These are phyloP conservation scores for Stichodactyla mertensii DNA, from an alignment of 64 coral and sea anemone genomes.

Conservation along the genomic window DNA sequence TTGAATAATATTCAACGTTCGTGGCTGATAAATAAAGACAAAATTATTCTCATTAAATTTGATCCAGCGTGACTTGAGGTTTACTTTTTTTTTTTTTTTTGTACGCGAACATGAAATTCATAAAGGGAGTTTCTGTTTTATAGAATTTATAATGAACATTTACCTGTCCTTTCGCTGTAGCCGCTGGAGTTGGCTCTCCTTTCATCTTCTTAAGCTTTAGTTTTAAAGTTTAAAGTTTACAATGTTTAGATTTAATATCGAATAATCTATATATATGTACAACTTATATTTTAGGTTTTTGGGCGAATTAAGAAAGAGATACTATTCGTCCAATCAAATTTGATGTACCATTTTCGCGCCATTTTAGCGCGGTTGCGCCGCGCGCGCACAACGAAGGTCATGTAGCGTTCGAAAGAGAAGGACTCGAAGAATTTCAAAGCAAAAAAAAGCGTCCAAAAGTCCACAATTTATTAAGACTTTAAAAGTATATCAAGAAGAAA, in stretches of 20 bases:
- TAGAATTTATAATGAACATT: not conserved
- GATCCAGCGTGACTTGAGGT: too few relatives aligned
- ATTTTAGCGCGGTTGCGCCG: not conserved
- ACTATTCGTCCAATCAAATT: not conserved
- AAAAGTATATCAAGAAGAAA: not conserved
- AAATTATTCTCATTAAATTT: too few relatives aligned
- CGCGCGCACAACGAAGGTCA: not conserved
- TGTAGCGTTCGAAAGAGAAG: not conserved
- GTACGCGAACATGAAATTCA: too few relatives aligned
- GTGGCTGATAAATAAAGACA: too few relatives aligned
- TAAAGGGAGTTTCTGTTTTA: too few relatives aligned
- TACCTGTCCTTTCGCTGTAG: constrained; percentile 16
- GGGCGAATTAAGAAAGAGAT: not conserved
- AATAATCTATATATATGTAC: not conserved
- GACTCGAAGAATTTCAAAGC: not conserved
- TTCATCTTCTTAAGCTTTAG: constrained; percentile 36
- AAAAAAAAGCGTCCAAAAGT: not conserved
- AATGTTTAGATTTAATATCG: not conserved
- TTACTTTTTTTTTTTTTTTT: too few relatives aligned
- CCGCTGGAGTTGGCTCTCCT: not conserved
- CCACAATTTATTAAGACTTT: not conserved
- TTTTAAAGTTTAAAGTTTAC: not conserved
- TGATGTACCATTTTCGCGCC: constrained; percentile 1
- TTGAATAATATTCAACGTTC: too few relatives aligned
- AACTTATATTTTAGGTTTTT: not conserved